phyloP scores from a whole-genome alignment of 2,888 invertebrate genomes.

The Patella pellucida region DNA sequence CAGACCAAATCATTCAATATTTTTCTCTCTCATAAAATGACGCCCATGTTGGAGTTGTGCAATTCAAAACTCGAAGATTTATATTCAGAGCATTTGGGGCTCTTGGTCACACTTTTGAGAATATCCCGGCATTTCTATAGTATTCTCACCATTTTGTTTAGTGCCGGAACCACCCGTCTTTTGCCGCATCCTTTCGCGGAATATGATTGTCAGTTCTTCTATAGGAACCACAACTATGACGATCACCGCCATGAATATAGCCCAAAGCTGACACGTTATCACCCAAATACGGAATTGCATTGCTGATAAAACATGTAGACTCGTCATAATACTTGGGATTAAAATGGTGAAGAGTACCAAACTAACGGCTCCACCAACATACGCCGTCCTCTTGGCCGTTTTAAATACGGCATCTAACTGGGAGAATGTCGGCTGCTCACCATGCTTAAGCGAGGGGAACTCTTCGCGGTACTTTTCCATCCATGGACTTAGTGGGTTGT shows the following conservation, averaged over 20 bases:
- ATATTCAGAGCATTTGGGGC: background rate
- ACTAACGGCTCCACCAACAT: constrained; percentile 48
- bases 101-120: background rate
- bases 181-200: constrained; percentile 37
- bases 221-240: constrained; percentile 51
- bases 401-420: constrained; percentile 48
- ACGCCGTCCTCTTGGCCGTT: constrained; percentile 49
- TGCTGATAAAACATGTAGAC: constrained; percentile 45
- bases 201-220: constrained; percentile 49
- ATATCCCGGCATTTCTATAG: background rate
- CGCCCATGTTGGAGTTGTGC: too few relatives aligned
- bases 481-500: constrained; percentile 60
- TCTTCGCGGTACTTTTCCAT: constrained; percentile 49
- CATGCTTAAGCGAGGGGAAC: constrained; percentile 41
- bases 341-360: constrained; percentile 46
- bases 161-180: constrained; percentile 15
- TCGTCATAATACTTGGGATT: constrained; percentile 53
- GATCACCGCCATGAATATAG: constrained; percentile 49
- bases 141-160: constrained; percentile 13
- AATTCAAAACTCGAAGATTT: too few relatives aligned
- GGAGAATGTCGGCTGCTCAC: constrained; percentile 40
- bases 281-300: constrained; percentile 51
- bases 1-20: too few relatives aligned
- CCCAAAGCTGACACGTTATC: constrained; percentile 46
- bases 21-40: too few relatives aligned